phyloP scores from a whole-genome alignment of 2,797 vertebrate species.

The Sarcoramphus papa region DNA sequence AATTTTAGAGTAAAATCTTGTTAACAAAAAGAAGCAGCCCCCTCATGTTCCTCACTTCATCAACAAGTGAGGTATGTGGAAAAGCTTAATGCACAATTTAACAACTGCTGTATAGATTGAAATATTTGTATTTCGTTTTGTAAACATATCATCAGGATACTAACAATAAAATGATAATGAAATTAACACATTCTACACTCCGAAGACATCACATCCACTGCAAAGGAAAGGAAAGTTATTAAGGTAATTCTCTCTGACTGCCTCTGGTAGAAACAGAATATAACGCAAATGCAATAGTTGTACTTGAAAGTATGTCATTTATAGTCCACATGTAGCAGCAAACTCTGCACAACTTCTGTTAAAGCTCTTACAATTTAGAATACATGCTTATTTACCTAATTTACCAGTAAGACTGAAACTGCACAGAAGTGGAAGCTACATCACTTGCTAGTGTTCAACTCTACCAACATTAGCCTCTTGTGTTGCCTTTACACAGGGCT shows the following conservation, averaged over 20 bases:
- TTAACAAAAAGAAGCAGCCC: background rate
- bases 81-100: background rate
- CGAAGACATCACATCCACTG: background rate
- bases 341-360: background rate
- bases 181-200: background rate
- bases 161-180: background rate
- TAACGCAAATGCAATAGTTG: background rate
- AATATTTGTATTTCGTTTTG: background rate
- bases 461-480: background rate
- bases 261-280: background rate
- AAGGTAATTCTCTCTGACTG: background rate
- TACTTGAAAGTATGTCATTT: background rate
- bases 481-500: background rate
- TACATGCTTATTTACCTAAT: background rate
- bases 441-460: background rate
- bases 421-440: background rate
- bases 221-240: background rate
- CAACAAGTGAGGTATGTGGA: background rate
- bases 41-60: background rate
- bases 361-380: background rate
- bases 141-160: background rate
- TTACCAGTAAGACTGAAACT: background rate
- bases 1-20: background rate
- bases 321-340: background rate
- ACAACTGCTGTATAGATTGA: background rate